Percentiles rank a stretch among this genome's conserved stretches.
phyloP scores from a whole-genome alignment of 2,113 vertebrate genomes.

The Chaetodon auriga region DNA sequence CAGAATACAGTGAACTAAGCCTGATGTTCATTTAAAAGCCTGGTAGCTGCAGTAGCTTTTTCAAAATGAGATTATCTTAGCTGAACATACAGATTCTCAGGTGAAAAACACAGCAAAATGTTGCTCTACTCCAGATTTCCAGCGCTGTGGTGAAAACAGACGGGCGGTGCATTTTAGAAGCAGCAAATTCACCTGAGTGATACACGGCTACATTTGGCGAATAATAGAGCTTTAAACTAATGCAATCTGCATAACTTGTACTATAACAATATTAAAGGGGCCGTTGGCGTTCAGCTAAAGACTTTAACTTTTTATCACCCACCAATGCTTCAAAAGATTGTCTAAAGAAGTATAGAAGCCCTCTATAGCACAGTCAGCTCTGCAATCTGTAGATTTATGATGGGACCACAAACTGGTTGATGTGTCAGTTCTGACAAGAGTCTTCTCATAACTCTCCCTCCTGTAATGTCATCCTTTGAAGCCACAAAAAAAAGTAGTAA shows the following conservation, averaged over 20 bases:
- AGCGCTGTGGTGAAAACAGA: background rate
- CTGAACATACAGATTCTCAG: background rate
- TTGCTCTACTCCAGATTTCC: constrained; percentile 1
- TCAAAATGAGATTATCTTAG: background rate
- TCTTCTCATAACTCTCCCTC: constrained; percentile 5
- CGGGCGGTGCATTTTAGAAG: background rate
- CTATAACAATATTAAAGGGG: background rate
- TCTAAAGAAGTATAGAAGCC: background rate
- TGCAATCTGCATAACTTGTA: background rate
- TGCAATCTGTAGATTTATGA: constrained; percentile 22
- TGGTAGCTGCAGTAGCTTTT: constrained; percentile 9
- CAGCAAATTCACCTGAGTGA: background rate
- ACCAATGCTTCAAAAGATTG: constrained; percentile 12
- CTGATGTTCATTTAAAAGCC: constrained; percentile 33
- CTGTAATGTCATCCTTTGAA: constrained; percentile 48
- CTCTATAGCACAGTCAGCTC: constrained; percentile 1
- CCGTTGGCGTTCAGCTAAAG: background rate
- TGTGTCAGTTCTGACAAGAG: constrained; percentile 42
- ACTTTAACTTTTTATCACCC: constrained; percentile 4
- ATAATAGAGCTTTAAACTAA: constrained; percentile 13
- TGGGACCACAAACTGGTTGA: constrained; percentile 34
- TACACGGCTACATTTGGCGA: background rate
- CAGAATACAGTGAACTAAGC: constrained; percentile 16
- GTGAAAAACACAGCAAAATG: background rate
- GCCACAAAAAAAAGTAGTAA: constrained; percentile 7